Evolutionary conservation across 53 echinoderm and acorn worm species (phyloP), one percentile per base, ranked within the genome.

Genomic region (Antedon mediterranea): DNA sequence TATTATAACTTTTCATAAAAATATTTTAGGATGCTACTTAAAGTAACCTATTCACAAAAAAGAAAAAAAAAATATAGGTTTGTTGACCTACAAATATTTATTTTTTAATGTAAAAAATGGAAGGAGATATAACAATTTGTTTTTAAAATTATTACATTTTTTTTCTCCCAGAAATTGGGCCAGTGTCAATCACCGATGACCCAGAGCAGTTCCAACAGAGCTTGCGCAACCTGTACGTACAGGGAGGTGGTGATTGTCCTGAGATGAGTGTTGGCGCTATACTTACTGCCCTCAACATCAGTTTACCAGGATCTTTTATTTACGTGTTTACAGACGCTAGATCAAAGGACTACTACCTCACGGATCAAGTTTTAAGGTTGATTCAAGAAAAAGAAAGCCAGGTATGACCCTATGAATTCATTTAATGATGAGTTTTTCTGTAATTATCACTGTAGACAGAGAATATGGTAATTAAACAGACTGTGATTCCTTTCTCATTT

Each of bases 301-400:
- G 92, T 74, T 81, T 90, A 28, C 98, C 98, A 0, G 88, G 92
- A 23, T 98, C 98, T n/a, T 90, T 82, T 81, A 98, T 98, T 79
- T 98, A 98, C 34, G 98, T 98, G 71, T 98, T 98, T 81, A 98
- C 98, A 9, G 98, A 98, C 84, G 98, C 98, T 29, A 84, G 98
- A 13, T 85, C 98, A 30, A 98, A 98, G 41, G 98, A 98, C 43
- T 90, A 92, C 43, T 79, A 98, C 43, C 85, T 90, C 33, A 88
- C 88, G 30, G 86, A 98, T 34, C 84, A 90, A 26, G 98, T 98
- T 13, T 77, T 98, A 41, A 93, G 88, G 71, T 80, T 93, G 76
- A 93, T 98, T 71, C 98, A 98, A 71, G 98, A 90, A 42, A 98
- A 92, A 79, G 92, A 98, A 75, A 98, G 98, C 74, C 98, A 98